Conservation (phyloP, 2,888 invertebrate genomes). For the Malacosoma neustria region DNA sequence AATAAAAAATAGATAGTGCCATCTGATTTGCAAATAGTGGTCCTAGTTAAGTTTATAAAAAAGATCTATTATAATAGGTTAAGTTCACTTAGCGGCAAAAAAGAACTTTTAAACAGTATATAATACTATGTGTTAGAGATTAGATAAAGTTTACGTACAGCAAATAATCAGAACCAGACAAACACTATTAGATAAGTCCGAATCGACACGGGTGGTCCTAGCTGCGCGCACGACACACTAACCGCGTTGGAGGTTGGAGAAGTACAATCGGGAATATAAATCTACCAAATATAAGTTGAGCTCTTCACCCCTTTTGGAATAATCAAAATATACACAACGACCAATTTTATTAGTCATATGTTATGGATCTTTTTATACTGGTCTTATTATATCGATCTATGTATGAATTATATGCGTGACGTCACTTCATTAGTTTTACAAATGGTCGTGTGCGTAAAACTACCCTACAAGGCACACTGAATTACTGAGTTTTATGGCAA, state of each 20-base stretch:
- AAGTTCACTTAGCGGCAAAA: too few relatives aligned
- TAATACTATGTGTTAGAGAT: too few relatives aligned
- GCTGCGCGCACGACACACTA: constrained; percentile 38
- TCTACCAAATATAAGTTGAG: constrained; percentile 29
- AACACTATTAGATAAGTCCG: constrained; percentile 34
- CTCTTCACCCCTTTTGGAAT: constrained; percentile 25
- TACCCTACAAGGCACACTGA: constrained; percentile 1
- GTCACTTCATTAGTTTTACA: constrained; percentile 37
- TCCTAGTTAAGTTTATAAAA: too few relatives aligned
- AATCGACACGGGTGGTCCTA: constrained; percentile 49
- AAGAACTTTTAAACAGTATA: too few relatives aligned
- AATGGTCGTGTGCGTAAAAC: constrained; percentile 37
- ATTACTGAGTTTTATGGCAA: background rate
- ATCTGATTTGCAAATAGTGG: too few relatives aligned
- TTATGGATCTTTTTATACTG: constrained; percentile 32
- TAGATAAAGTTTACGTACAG: too few relatives aligned
- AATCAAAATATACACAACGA: background rate
- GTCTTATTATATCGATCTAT: constrained; percentile 38
- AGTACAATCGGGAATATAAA: constrained; percentile 17
- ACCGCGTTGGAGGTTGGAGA: constrained; percentile 17
- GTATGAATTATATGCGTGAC: constrained; percentile 46
- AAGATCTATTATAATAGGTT: too few relatives aligned
- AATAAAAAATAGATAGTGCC: too few relatives aligned
- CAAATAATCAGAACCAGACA: constrained; percentile 22
- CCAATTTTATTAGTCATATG: constrained; percentile 26